Evolutionary conservation across 2,113 vertebrate genomes (phyloP).

Genomic region (Canis aureus): DNA sequence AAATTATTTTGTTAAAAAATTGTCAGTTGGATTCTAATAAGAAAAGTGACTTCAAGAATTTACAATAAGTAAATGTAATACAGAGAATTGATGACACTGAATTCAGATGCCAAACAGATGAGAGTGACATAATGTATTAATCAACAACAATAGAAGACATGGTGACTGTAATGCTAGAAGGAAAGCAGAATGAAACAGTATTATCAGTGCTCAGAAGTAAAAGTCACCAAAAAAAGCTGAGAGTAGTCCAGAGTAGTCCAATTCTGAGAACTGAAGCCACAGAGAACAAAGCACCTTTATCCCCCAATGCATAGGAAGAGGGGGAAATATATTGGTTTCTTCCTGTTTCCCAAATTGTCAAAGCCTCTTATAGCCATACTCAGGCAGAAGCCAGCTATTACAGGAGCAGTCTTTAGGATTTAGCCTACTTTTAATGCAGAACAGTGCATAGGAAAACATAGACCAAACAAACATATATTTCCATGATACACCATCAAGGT

Average conservation of each 20-base stretch:
- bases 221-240: neutral
- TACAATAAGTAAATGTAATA: neutral
- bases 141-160: neutral
- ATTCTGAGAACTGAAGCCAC: neutral
- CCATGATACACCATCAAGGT: neutral
- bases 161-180: neutral
- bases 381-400: neutral
- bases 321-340: neutral
- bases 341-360: neutral
- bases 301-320: accelerated
- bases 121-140: neutral
- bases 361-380: neutral
- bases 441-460: neutral
- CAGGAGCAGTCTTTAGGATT: neutral
- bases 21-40: neutral
- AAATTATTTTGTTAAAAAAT: neutral
- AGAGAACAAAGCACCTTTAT: neutral
- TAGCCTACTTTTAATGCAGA: neutral
- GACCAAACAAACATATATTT: neutral
- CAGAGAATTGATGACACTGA: neutral
- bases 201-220: neutral
- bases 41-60: constrained; percentile 18
- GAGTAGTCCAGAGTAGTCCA: neutral
- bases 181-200: neutral
- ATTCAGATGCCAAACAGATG: neutral